A percentile compares a stretch with the other conserved stretches of the same genome.
Conservation (phyloP, 1,140 invertebrate species). For the Neuroterus valhalla region DNA sequence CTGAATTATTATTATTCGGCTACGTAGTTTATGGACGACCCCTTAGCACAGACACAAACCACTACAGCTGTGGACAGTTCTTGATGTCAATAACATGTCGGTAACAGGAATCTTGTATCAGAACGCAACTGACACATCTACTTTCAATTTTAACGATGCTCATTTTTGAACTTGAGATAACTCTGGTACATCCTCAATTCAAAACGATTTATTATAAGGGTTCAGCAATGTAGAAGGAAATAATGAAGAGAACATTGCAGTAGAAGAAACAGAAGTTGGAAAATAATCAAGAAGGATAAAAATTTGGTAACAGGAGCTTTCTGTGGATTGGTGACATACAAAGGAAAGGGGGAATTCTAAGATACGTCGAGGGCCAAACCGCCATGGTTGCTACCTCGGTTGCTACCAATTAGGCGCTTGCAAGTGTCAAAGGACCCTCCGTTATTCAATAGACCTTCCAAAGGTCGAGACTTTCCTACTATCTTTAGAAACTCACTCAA, state of each 20-base stretch:
- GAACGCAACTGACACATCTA: no score
- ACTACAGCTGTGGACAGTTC: no score
- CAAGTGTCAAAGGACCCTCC: constrained; percentile 25
- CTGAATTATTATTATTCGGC: no score
- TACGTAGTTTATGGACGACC: no score
- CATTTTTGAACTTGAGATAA: no score
- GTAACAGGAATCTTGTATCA: no score
- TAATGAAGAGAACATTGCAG: neutral
- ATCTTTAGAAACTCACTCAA: neutral
- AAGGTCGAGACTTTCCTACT: constrained; percentile 2
- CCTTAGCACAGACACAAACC: no score
- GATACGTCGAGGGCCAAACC: constrained; percentile 26
- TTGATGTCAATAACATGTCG: no score
- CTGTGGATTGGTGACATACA: constrained; percentile 5
- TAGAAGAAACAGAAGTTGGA: neutral
- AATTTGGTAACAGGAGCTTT: constrained; percentile 13
- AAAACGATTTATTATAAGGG: neutral
- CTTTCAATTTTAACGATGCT: no score
- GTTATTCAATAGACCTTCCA: constrained; percentile 12
- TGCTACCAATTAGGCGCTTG: constrained; percentile 29
- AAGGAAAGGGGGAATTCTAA: constrained; percentile 22
- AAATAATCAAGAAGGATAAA: constrained; percentile 5
- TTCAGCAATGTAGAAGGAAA: neutral
- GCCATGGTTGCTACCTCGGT: no score
- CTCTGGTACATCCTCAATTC: no score